Evolutionary conservation across 1,140 invertebrate species (phyloP), one percentile per base, ranked within the genome.

Genomic region (Drosophila bipectinata): DNA sequence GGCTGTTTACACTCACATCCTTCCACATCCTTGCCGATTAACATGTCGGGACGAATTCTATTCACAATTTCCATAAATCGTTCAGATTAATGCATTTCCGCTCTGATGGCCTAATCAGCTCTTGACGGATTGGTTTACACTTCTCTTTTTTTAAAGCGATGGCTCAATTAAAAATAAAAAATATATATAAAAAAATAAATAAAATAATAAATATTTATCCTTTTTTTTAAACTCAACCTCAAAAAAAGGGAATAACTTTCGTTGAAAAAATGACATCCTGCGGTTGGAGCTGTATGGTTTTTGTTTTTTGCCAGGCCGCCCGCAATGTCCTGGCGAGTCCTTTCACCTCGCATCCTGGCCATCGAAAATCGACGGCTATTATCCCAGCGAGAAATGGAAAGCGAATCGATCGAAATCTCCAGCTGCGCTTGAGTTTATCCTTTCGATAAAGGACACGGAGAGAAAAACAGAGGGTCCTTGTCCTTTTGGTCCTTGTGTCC

Each of bases 381-480:
- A 30, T 62, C 12, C 15, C 15, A 24, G 15, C 45, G 12, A 63
- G 28, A 24, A 67, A 44, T 67, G 51, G 54, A 68, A 67, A 37
- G 14, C 10, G 62, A 66, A 80, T 66, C 72, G 72, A 64, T 72
- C 26, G 59, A 28, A 45, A 24, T 49, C 53, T 26, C 72, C 66
- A 37, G 78, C 57, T 77, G 78, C 24, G 78, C 75, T 69, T 32
- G 41, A 26, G 6, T 7, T 53, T 26, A 52, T 55, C 44, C 66
- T 72, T 67, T 79, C 64, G 44, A 30, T 18, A 18, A 18, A 32
- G 30, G 30, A 32, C 34, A 37, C 34, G 2, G 34, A 1, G 10
- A 37, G 34, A 37, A 37, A 12, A 10, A 18, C 1, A 18, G 18
- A 18, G 18, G 18, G 39, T 41, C 14, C n/a, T 41, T 41, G 14